Percentiles rank a stretch among this genome's conserved stretches.
These are phyloP conservation scores for Philypnodon macrostomus DNA, from an alignment of 2,797 vertebrate genomes.

Conservation along the genomic window DNA sequence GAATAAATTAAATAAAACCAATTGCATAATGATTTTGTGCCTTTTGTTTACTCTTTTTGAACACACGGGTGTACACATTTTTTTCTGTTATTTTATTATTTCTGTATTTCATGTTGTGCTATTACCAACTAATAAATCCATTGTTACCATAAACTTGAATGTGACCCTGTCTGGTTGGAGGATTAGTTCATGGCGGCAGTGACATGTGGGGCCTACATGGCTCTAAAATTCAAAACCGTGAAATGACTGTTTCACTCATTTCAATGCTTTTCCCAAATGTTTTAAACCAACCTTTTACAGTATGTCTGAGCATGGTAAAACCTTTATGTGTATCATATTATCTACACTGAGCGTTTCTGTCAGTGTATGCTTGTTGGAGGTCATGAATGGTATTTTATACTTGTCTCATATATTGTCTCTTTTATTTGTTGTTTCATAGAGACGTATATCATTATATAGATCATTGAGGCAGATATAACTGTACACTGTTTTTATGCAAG, in stretches of 20 bases:
- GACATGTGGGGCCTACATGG: conserved; percentile 21
- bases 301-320: conserved; percentile 1
- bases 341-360: not conserved
- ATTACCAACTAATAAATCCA: not conserved
- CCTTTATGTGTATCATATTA: not conserved
- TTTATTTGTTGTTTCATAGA: too few relatives aligned
- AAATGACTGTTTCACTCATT: conserved; percentile 40
- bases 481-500: too few relatives aligned
- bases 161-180: conserved; percentile 11
- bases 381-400: not conserved
- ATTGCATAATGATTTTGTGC: not conserved
- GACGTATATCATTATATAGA: too few relatives aligned
- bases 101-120: not conserved
- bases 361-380: not conserved
- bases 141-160: conserved; percentile 3
- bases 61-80: too few relatives aligned
- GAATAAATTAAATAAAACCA: not conserved
- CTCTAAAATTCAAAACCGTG: conserved; percentile 39
- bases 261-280: conserved; percentile 49
- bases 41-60: too few relatives aligned
- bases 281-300: conserved; percentile 29
- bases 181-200: conserved; percentile 29
- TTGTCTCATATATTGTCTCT: too few relatives aligned
- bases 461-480: too few relatives aligned
- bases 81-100: not conserved